These are phyloP conservation scores for Sula dactylatra DNA, from an alignment of 2,113 vertebrate species.

Conservation along the genomic window DNA sequence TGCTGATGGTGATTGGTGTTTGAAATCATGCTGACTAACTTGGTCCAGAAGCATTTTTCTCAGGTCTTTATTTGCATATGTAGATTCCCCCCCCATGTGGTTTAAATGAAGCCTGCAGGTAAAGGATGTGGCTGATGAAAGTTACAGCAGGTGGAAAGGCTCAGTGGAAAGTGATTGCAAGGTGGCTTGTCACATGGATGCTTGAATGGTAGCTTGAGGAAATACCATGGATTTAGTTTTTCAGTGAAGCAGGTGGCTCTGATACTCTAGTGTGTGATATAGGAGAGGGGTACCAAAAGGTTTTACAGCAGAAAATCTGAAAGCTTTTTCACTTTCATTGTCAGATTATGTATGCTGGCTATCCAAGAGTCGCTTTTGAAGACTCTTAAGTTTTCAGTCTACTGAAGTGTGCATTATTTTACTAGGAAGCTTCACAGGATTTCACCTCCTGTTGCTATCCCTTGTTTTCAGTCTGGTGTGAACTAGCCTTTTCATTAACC, in stretches of 20 bases:
- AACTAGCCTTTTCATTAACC: neutral
- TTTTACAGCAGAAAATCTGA: neutral
- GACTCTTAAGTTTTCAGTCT: neutral
- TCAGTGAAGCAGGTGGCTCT: neutral
- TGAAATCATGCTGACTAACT: neutral
- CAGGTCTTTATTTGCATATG: neutral
- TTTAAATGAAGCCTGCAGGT: neutral
- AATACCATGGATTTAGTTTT: neutral
- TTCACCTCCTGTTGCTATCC: neutral
- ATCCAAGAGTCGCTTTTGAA: neutral
- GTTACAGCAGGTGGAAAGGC: neutral
- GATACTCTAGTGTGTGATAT: neutral
- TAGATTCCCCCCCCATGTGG: neutral
- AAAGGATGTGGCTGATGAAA: neutral
- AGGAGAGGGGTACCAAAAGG: neutral
- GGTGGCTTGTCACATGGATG: neutral
- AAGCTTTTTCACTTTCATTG: neutral
- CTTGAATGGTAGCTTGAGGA: neutral
- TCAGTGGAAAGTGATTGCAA: neutral
- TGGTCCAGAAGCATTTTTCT: neutral
- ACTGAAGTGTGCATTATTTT: neutral
- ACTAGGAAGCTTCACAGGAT: neutral
- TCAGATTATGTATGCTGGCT: neutral
- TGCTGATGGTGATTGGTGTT: neutral
- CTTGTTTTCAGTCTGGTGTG: neutral